phyloP scores from a whole-genome alignment of 1,140 invertebrate genomes.

The Akabosia matsudoensis region DNA sequence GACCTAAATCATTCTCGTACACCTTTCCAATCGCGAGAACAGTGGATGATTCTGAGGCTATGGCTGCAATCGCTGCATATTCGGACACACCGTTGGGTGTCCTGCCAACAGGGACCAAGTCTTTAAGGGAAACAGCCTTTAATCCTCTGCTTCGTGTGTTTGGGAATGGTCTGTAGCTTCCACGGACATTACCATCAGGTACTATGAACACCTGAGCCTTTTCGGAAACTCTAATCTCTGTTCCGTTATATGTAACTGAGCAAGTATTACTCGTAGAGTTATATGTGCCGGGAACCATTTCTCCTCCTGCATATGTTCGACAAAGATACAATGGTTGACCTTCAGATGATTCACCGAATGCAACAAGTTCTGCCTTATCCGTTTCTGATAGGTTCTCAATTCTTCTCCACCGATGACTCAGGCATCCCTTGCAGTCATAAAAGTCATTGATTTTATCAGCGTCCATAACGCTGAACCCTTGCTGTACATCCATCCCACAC shows the following conservation, averaged over 20 bases:
- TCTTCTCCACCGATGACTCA: neutral
- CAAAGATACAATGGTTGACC: neutral
- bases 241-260: neutral
- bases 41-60: neutral
- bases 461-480: neutral
- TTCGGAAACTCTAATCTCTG: neutral
- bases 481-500: neutral
- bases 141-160: neutral
- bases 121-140: neutral
- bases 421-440: neutral
- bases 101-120: neutral
- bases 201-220: neutral
- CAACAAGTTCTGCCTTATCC: neutral
- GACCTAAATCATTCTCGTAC: neutral
- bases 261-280: neutral
- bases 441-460: slow-evolving; percentile 9
- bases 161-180: neutral
- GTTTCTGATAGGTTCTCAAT: neutral
- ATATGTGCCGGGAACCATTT: neutral
- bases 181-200: neutral
- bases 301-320: neutral
- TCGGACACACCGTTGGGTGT: neutral
- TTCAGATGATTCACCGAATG: neutral
- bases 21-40: neutral
- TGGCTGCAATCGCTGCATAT: neutral